phyloP scores from a whole-genome alignment of 2,888 invertebrate species.

The Actias luna region DNA sequence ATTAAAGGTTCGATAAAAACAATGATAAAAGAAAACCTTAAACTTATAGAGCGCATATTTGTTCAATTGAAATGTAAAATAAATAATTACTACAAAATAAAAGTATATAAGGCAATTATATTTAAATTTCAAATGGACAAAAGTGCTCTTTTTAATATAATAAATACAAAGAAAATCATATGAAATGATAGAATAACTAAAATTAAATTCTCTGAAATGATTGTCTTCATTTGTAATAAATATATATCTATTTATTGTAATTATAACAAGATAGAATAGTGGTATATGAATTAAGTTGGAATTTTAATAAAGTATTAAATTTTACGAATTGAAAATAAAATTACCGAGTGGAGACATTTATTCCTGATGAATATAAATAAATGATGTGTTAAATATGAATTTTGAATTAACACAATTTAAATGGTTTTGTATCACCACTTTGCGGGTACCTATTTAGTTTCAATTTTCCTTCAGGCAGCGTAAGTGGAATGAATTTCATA shows the following conservation, averaged over 20 bases:
- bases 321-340: conserved; percentile 5
- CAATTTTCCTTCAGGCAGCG: conserved; percentile 73
- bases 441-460: conserved; percentile 68
- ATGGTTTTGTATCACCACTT: conserved; percentile 75
- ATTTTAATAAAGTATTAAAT: not conserved
- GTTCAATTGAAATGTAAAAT: conserved; percentile 48
- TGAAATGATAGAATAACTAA: conserved; percentile 59
- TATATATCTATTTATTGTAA: no score
- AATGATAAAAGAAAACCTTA: conserved; percentile 56
- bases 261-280: not conserved
- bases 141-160: conserved; percentile 64
- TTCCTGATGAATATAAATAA: conserved; percentile 64
- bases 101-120: not conserved
- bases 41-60: conserved; percentile 41
- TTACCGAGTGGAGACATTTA: conserved; percentile 34
- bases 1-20: conserved; percentile 85
- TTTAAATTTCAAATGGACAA: conserved; percentile 49
- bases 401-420: conserved; percentile 68
- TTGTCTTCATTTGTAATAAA: no score
- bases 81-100: not conserved
- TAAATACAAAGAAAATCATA: conserved; percentile 60
- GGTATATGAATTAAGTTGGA: not conserved
- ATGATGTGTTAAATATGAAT: conserved; percentile 65
- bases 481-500: conserved; percentile 79
- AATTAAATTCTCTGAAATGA: conserved; percentile 55